Evolutionary conservation across 1,140 invertebrate species (phyloP).

Genomic region (Magallana ariakensis): DNA sequence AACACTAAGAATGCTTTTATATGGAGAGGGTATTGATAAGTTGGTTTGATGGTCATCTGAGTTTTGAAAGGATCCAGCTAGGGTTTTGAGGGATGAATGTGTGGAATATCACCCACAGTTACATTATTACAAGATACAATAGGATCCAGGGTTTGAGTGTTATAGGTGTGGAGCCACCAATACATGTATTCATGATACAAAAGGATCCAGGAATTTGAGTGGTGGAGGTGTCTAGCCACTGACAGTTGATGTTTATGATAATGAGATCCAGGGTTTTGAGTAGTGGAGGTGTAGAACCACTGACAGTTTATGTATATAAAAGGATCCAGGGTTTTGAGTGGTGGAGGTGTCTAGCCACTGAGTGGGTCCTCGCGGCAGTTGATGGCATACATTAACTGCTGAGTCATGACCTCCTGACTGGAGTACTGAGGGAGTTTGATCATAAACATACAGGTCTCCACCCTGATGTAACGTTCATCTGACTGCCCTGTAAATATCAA

Average conservation of each 20-base stretch:
- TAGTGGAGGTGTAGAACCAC: slow-evolving; percentile 56
- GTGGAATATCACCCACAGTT: too few relatives aligned
- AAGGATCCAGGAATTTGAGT: neutral
- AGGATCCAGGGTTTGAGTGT: too few relatives aligned
- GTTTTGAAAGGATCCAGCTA: too few relatives aligned
- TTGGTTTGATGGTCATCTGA: too few relatives aligned
- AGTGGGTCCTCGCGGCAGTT: slow-evolving; percentile 79
- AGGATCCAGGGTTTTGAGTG: neutral
- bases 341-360: slow-evolving; percentile 70
- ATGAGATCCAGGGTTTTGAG: too few relatives aligned
- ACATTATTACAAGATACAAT: too few relatives aligned
- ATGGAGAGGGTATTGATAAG: too few relatives aligned
- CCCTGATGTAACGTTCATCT: slow-evolving; percentile 76
- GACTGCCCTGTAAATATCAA: slow-evolving; percentile 69
- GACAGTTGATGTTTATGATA: neutral
- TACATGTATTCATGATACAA: neutral
- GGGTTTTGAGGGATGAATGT: too few relatives aligned
- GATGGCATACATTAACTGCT: slow-evolving; percentile 78
- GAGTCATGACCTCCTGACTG: slow-evolving; percentile 76
- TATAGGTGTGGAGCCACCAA: too few relatives aligned
- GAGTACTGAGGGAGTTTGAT: slow-evolving; percentile 79
- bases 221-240: neutral
- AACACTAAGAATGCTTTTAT: too few relatives aligned
- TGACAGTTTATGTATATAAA: slow-evolving; percentile 54
- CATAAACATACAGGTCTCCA: slow-evolving; percentile 81